Conservation (phyloP, 2,113 vertebrate species). For the Sphaerodactylus townsendi region DNA sequence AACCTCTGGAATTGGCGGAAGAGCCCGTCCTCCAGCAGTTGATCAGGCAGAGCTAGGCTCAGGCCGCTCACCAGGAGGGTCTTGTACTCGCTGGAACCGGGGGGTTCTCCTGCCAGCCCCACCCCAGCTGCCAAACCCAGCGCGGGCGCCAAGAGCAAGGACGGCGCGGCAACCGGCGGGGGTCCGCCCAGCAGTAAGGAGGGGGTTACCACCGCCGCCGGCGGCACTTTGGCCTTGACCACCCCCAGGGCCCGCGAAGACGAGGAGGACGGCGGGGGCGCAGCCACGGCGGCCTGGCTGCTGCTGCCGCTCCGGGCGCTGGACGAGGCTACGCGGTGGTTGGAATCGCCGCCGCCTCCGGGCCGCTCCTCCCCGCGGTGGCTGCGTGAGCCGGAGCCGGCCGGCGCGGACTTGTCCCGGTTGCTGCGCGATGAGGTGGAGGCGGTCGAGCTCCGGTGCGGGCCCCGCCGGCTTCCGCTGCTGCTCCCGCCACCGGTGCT, state of each 20-base stretch:
- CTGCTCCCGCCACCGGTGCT: neutral
- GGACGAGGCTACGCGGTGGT: constrained; percentile 59
- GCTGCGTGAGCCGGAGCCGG: constrained; percentile 71
- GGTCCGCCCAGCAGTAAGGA: constrained; percentile 66
- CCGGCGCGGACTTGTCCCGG: constrained; percentile 52
- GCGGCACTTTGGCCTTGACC: constrained; percentile 58
- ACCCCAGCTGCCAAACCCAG: constrained; percentile 66
- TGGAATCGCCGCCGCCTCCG: constrained; percentile 69
- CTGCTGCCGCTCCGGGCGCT: constrained; percentile 45
- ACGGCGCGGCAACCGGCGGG: constrained; percentile 62
- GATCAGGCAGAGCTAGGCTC: constrained; percentile 90
- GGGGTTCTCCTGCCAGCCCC: constrained; percentile 68
- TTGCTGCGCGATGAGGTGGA: constrained; percentile 57
- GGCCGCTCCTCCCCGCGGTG: constrained; percentile 80
- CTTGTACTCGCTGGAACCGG: constrained; percentile 86
- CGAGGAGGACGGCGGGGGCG: constrained; percentile 2
- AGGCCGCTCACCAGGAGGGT: constrained; percentile 94
- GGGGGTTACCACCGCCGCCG: constrained; percentile 60
- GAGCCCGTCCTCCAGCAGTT: constrained; percentile 93
- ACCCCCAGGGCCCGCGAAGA: constrained; percentile 61
- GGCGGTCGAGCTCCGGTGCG: constrained; percentile 77
- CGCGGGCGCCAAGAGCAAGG: constrained; percentile 60
- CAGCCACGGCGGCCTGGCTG: constrained; percentile 37
- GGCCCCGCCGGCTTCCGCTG: constrained; percentile 75
- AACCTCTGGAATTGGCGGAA: constrained; percentile 98